A percentile compares a stretch with the other conserved stretches of the same genome.
Evolutionary conservation across 2,113 vertebrate genomes (phyloP).

Genomic region (Gasterosteus nipponicus): DNA sequence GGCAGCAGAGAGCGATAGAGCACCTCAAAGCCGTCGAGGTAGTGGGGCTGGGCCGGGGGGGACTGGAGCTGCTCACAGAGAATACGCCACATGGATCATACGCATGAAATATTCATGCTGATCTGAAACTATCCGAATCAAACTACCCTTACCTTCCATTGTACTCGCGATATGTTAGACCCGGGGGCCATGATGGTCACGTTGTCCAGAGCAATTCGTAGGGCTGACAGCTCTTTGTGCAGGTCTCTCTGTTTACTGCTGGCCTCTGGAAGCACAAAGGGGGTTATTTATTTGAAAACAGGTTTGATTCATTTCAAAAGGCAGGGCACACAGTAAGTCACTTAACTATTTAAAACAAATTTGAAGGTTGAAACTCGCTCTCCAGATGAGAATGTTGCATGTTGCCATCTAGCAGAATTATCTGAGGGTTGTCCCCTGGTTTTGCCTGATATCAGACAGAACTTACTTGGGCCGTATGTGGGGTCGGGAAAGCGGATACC

Average conservation of each 20-base stretch:
- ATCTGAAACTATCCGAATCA: neutral
- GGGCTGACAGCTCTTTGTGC: constrained; percentile 82
- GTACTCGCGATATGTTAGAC: constrained; percentile 76
- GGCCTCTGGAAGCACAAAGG: constrained; percentile 67
- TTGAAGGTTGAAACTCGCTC: neutral
- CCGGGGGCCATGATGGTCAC: constrained; percentile 72
- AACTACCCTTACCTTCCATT: constrained; percentile 83
- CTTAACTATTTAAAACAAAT: neutral
- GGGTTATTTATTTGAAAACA: neutral
- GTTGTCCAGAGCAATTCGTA: constrained; percentile 82
- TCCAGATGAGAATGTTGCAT: neutral
- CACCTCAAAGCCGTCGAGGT: constrained; percentile 82
- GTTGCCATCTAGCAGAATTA: neutral
- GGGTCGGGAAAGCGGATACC: neutral
- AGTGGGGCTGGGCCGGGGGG: constrained; percentile 58
- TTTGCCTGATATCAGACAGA: neutral
- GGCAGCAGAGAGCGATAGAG: constrained; percentile 85
- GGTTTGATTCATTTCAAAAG: neutral
- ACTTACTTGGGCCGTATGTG: neutral
- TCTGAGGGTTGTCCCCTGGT: neutral
- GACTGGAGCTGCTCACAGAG: constrained; percentile 70
- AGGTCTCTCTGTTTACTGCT: constrained; percentile 68
- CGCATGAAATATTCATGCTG: neutral
- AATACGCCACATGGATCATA: neutral
- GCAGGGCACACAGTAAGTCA: neutral